Percentiles rank a stretch among this genome's conserved stretches.
Conservation (phyloP, 2,888 invertebrate genomes). For the Tridacna crocea region DNA sequence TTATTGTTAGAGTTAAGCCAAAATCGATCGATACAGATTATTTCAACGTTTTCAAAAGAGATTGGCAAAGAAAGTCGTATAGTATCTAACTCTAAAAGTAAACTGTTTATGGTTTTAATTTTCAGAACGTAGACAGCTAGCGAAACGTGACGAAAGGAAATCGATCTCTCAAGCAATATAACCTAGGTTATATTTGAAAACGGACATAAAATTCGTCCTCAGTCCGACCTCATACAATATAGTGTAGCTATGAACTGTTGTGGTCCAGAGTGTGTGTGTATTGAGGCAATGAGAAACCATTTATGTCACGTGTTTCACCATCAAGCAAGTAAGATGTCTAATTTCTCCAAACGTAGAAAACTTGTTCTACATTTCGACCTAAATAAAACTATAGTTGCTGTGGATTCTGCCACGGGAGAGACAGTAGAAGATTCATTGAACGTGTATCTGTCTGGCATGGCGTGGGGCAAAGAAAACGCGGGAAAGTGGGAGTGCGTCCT, state of each 20-base stretch:
- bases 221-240: background rate
- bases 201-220: background rate
- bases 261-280: background rate
- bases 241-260: conserved; percentile 4
- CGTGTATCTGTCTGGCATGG: conserved; percentile 55
- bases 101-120: background rate
- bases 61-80: background rate
- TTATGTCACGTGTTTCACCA: conserved; percentile 48
- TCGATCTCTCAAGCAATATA: background rate
- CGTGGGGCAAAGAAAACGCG: conserved; percentile 53
- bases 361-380: conserved; percentile 61
- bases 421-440: conserved; percentile 57
- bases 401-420: conserved; percentile 59
- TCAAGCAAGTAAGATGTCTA: conserved; percentile 28
- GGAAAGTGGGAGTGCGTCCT: conserved; percentile 49
- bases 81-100: no score
- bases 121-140: background rate
- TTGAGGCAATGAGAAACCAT: conserved; percentile 48
- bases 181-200: background rate
- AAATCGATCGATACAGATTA: no score
- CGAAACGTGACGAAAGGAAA: background rate
- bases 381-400: conserved; percentile 60
- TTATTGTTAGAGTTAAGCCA: no score
- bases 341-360: conserved; percentile 36
- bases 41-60: no score